Conservation (phyloP, 2,113 vertebrate genomes). For the Cyrtonyx montezumae region DNA sequence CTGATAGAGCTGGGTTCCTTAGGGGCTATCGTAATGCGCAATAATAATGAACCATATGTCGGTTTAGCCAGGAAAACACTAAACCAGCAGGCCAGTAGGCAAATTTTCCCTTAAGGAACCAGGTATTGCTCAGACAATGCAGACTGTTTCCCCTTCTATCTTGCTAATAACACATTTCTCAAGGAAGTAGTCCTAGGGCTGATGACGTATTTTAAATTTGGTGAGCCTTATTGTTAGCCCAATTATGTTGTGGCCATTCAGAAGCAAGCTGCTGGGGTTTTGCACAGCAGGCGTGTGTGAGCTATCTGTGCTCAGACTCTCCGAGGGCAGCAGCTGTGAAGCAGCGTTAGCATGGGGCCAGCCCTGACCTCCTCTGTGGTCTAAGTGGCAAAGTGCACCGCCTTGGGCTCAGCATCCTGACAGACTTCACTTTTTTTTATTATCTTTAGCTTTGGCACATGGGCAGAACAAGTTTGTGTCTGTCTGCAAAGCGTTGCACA, state of each 20-base stretch:
- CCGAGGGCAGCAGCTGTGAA: not conserved
- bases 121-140: slow-evolving; percentile 64
- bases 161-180: slow-evolving; percentile 8
- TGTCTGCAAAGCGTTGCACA: not conserved
- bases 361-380: not conserved
- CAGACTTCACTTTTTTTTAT: not conserved
- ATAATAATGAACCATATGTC: slow-evolving; percentile 45
- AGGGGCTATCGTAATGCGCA: slow-evolving; percentile 45
- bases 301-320: not conserved
- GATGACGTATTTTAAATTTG: slow-evolving; percentile 7
- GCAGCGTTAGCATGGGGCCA: not conserved
- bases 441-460: not conserved
- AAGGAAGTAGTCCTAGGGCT: slow-evolving; percentile 51
- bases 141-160: slow-evolving; percentile 25
- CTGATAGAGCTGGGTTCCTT: slow-evolving; percentile 43
- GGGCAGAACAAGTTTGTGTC: not conserved
- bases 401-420: not conserved
- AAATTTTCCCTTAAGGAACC: slow-evolving; percentile 39
- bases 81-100: slow-evolving; percentile 18
- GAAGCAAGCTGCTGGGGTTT: not conserved
- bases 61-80: slow-evolving; percentile 48
- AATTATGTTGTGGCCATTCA: not conserved
- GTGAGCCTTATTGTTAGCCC: not conserved
- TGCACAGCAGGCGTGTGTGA: rapidly evolving
- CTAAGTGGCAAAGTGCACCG: not conserved